Percentiles rank a stretch among this genome's conserved stretches.
Evolutionary conservation across 2,888 invertebrate species (phyloP).

Genomic region (Drosophila neotestacea): DNA sequence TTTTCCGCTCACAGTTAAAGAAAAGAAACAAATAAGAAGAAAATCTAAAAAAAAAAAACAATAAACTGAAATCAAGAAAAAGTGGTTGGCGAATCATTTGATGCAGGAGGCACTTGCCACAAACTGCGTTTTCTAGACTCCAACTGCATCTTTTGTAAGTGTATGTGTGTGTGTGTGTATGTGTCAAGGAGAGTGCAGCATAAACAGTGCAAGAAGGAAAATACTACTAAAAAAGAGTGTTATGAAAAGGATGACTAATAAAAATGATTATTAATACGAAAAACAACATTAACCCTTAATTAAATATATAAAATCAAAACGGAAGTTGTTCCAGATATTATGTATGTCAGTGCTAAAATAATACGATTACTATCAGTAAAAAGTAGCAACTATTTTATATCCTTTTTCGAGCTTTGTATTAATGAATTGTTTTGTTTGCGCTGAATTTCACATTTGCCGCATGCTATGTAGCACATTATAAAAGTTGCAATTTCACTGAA

Average conservation of each 20-base stretch:
- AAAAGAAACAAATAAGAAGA: slow-evolving; percentile 9
- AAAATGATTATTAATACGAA: no score
- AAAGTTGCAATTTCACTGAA: slow-evolving; percentile 5
- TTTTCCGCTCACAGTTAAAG: slow-evolving; percentile 26
- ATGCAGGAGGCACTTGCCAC: slow-evolving; percentile 19
- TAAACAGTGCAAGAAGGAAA: not conserved
- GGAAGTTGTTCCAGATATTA: not conserved
- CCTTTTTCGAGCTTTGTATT: not conserved
- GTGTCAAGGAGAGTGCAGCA: slow-evolving; percentile 4
- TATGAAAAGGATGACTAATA: not conserved
- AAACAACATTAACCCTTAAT: not conserved
- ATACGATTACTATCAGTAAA: not conserved
- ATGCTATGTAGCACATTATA: not conserved
- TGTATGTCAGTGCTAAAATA: not conserved
- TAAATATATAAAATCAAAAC: not conserved
- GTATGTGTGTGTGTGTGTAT: slow-evolving; percentile 1
- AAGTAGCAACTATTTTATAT: not conserved
- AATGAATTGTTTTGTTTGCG: not conserved
- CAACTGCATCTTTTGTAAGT: not conserved
- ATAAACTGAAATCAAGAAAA: slow-evolving; percentile 34
- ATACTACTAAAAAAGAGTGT: not conserved
- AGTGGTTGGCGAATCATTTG: slow-evolving; percentile 28
- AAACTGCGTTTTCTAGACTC: slow-evolving; percentile 14
- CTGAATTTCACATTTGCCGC: not conserved
- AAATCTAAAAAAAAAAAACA: slow-evolving; percentile 8